Percentiles rank a stretch among this genome's conserved stretches.
Evolutionary conservation across 2,797 vertebrate genomes (phyloP).

Genomic region (Synaphobranchus kaupii): DNA sequence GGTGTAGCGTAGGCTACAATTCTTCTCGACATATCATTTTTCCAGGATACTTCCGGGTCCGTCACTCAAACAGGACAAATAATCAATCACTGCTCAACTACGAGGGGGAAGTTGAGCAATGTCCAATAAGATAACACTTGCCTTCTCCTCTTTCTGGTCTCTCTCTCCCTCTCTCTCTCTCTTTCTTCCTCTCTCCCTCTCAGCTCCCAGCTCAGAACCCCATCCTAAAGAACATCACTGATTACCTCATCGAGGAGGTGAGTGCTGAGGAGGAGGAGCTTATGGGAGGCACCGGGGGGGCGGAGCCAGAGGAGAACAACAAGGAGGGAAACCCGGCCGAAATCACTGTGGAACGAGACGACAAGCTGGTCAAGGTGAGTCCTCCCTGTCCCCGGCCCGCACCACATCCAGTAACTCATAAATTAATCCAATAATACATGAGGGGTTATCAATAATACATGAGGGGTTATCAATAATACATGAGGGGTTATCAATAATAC

Average conservation of each 20-base stretch:
- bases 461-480: too few species aligned
- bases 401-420: background rate
- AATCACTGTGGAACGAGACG: slow-evolving; percentile 86
- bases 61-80: too few species aligned
- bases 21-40: too few species aligned
- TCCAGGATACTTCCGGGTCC: too few species aligned
- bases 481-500: too few species aligned
- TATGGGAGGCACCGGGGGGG: slow-evolving; percentile 78
- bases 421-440: background rate
- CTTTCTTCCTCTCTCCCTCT: background rate
- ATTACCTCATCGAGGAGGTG: slow-evolving; percentile 94
- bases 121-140: too few species aligned
- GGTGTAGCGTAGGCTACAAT: too few species aligned
- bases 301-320: slow-evolving; percentile 76
- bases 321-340: slow-evolving; percentile 88
- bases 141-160: background rate
- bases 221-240: slow-evolving; percentile 90
- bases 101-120: too few species aligned
- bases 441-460: background rate
- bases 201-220: slow-evolving; percentile 84
- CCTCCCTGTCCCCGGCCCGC: background rate
- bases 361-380: slow-evolving; percentile 87
- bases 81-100: too few species aligned
- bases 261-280: slow-evolving; percentile 92
- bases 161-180: background rate